Conservation (phyloP, 35 echinoderm and acorn worm species). For the Amphiura filiformis region DNA sequence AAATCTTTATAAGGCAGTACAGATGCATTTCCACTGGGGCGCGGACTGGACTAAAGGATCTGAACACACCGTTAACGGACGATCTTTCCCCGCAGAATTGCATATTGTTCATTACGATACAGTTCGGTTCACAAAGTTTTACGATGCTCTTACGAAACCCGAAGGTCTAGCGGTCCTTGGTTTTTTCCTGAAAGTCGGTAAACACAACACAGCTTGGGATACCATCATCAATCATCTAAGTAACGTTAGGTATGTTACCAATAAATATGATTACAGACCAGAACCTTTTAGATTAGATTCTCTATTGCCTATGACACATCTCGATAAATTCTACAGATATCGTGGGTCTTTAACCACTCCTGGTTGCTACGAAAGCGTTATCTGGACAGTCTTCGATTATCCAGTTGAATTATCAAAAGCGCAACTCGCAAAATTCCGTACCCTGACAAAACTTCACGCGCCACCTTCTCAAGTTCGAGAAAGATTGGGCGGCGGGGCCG, state of each 20-base stretch:
- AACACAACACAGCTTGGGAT: neutral
- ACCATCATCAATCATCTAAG: neutral
- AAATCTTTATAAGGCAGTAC: slow-evolving; percentile 5
- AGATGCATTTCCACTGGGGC: slow-evolving; percentile 71
- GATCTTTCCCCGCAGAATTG: slow-evolving; percentile 35
- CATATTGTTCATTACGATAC: slow-evolving; percentile 27
- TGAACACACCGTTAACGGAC: slow-evolving; percentile 56
- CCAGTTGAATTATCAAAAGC: slow-evolving; percentile 45
- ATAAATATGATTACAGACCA: neutral
- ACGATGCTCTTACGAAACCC: slow-evolving; percentile 16
- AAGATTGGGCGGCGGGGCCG: neutral
- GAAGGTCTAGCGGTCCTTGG: slow-evolving; percentile 66
- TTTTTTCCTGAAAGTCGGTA: slow-evolving; percentile 12
- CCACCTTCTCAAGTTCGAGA: no score
- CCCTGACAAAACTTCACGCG: neutral
- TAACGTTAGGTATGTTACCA: neutral
- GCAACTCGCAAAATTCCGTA: neutral
- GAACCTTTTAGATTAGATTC: neutral
- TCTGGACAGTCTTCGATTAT: slow-evolving; percentile 75
- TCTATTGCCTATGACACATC: neutral
- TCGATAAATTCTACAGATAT: slow-evolving; percentile 54
- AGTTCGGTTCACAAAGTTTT: neutral
- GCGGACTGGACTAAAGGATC: slow-evolving; percentile 21
- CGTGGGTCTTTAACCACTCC: slow-evolving; percentile 76
- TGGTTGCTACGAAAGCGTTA: slow-evolving; percentile 61